A percentile compares a stretch with the other conserved stretches of the same genome.
Conservation (phyloP, 2,797 vertebrate species). For the Mus spretus region DNA sequence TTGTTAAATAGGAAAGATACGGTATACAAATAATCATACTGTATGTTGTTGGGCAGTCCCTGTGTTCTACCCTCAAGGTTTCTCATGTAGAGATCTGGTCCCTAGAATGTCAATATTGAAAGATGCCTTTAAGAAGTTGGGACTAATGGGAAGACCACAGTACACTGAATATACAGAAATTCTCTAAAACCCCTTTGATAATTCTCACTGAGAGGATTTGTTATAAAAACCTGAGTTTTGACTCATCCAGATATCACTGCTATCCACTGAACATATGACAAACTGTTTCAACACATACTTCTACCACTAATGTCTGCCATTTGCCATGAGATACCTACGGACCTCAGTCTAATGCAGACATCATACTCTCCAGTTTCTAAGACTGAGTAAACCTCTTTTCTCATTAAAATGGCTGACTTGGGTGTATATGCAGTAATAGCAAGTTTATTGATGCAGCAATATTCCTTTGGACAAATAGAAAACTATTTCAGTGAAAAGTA, state of each 20-base stretch:
- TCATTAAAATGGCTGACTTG: neutral
- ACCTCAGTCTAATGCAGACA: neutral
- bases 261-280: neutral
- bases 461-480: neutral
- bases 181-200: neutral
- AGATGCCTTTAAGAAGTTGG: neutral
- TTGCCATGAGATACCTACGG: neutral
- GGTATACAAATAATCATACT: neutral
- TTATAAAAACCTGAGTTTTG: neutral
- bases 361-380: neutral
- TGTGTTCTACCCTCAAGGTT: neutral
- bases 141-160: neutral
- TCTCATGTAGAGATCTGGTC: neutral
- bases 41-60: neutral
- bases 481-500: neutral
- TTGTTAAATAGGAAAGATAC: neutral
- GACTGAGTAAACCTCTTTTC: neutral
- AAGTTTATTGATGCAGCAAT: neutral
- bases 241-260: neutral
- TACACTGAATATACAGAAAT: too few species aligned
- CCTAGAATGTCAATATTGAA: neutral
- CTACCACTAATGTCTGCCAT: neutral
- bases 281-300: too few species aligned
- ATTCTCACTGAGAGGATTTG: neutral
- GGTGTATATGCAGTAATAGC: neutral